Evolutionary conservation across 2,888 invertebrate genomes (phyloP), one percentile per base, ranked within the genome.

Genomic region (Meandrusa payeni): DNA sequence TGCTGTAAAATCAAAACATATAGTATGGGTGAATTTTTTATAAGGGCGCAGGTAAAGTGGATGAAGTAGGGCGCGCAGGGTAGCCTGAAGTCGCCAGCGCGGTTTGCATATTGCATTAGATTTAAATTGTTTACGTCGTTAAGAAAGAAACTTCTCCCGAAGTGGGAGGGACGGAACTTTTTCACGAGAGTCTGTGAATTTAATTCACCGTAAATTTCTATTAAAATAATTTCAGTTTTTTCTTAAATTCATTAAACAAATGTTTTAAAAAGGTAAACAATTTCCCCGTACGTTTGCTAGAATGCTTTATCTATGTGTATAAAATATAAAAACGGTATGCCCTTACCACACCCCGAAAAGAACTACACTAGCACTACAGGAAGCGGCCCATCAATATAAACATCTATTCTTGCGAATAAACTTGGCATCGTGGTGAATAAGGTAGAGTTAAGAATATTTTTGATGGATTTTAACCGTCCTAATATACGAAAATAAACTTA

Each of bases 91-190:
- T 73, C 69, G 65, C 64, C 65, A 62, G 66, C 65, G 51, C 54
- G 62, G 65, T 68, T 75, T 82, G 82, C 82, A 83, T 85, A 78
- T 85, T 85, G 77, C 78, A 85, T 85, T 82, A 83, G 76, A 76
- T 81, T 82, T 81, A 85, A 85, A 85, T 83, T 83, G 81, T 85
- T 85, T 82, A 83, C 80, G 83, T 83, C 83, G 81, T 83, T 85
- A 83, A 79, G 81, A 79, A 79, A 78, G 71, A 76, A 83, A 83
- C 64, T 83, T 81, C 58, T 54, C 52, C 54, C 57, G 51, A 77
- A 75, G 69, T 67, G 64, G 63, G 64, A 67, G 65, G 57, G 60
- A 63, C 57, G 58, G 54, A 72, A 76, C 58, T 74, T 75, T 53
- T 42, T 37, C 54, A 7, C 2, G 22, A 33, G 47, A 48, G 47